Base-by-base conservation (phyloP, 1,140 invertebrate species). In the Ceratosolen solmsi region DNA sequence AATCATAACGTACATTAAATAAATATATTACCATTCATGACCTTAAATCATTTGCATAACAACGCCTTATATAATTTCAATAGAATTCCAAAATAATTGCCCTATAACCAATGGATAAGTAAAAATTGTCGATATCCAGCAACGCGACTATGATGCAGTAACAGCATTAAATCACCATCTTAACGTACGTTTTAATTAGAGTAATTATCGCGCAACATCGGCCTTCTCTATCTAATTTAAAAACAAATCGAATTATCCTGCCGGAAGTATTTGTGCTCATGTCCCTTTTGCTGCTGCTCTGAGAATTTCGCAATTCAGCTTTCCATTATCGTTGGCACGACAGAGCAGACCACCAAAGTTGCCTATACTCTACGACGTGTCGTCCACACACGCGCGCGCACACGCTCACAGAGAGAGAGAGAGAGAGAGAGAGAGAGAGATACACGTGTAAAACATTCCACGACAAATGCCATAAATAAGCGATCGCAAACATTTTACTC, bases 191-290 rank as follows among this genome's bases (percentile, higher is more conserved):
- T 75, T 60, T 75, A 75, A 75, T 75, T 41, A 60, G 73, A 27
- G 27, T 41, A 27, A 27, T 75, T 75, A 41, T 41, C 33, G 7
- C 22, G 46, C 7, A 30, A 33, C 27, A 9, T n/a, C n/a, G n/a
- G 5, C 25, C 63, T 27, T 22, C 36, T 51, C 27, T 15, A 33
- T 51, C 2, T 51, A 3, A 51, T 51, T 72, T 72, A 49, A 46
- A 72, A 72, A 27, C 3, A 72, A 27, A 38, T 56, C 33, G 30
- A 80, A 80, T 80, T 74, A 74, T 49, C 71, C 41, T 60, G 56
- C 11, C 79, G 70, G 70, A 73, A 80, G 25, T 17, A 30, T 7
- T 38, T 30, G n/a, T 4, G 2, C 15, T 3, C 7, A 8, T 17
- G 25, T 33, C 17, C 41, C 27, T 68, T 54, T 70, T 51, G n/a